These are phyloP conservation scores for Brotula barbata DNA, from an alignment of 2,797 vertebrate species.

Conservation along the genomic window DNA sequence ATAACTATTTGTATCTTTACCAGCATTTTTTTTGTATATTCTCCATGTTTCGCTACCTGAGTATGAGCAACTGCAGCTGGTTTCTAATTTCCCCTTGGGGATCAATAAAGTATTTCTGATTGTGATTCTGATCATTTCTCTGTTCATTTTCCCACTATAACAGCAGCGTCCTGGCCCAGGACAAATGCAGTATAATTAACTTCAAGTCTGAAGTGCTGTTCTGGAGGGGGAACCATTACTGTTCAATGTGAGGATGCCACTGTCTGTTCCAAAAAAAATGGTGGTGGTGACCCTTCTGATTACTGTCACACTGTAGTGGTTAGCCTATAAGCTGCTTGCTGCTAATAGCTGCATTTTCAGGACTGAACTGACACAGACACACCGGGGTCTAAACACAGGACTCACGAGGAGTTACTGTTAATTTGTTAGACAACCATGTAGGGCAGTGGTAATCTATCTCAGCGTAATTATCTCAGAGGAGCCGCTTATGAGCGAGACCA, in stretches of 20 bases:
- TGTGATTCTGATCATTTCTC: too few relatives aligned
- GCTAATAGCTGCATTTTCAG: conserved; percentile 47
- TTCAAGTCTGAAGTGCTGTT: conserved; percentile 28
- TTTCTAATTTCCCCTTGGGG: too few relatives aligned
- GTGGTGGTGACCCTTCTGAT: conserved; percentile 34
- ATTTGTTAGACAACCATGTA: too few relatives aligned
- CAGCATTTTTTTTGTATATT: too few relatives aligned
- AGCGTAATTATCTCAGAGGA: too few relatives aligned
- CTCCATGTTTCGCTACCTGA: too few relatives aligned
- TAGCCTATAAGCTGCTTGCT: conserved; percentile 25
- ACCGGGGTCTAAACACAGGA: background rate
- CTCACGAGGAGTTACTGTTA: too few relatives aligned
- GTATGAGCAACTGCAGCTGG: too few relatives aligned
- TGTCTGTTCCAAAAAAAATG: conserved; percentile 22
- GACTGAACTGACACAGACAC: conserved; percentile 27
- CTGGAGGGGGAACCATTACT: conserved; percentile 43
- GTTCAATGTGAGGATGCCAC: conserved; percentile 18
- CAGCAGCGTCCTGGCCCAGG: conserved; percentile 5
- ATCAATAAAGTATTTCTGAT: too few relatives aligned
- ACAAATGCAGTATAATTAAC: conserved; percentile 24
- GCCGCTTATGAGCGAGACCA: too few relatives aligned
- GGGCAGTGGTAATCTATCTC: too few relatives aligned
- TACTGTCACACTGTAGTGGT: conserved; percentile 15
- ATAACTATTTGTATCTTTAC: too few relatives aligned
- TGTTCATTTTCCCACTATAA: conserved; percentile 13